Base-by-base conservation (phyloP, 2,113 vertebrate genomes). In the Terrapene triunguis region DNA sequence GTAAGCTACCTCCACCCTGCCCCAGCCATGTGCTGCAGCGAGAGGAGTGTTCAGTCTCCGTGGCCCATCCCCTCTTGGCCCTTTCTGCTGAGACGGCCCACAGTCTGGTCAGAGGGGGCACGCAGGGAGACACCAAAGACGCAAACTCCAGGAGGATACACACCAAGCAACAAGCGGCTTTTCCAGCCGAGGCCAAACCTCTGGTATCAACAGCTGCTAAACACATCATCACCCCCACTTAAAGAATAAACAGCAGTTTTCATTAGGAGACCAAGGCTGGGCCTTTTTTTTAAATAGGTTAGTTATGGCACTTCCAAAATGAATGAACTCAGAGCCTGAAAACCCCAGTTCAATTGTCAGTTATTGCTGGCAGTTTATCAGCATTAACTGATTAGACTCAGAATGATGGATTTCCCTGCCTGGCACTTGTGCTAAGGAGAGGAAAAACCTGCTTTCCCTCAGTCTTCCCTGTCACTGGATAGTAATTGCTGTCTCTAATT, bases 331-430 rank as follows among this genome's bases (percentile, higher is more conserved):
- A 29, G 57, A 87, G 97, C 97, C 90, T 93, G 87, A 69, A 92
- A 88, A 95, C 93, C 87, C 92, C 91, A 48, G 97, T 89, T 96
- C 98, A 95, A 98, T 98, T 98, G 98, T 97, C 98, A 98, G 98
- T 98, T 98, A 98, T 98, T 98, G 98, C 98, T 97, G 97, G 98
- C 98, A 98, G 98, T 98, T 98, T 98, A 98, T 98, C 98, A 98
- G 98, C 96, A 97, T 98, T 98, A 98, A 98, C 98, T 98, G 98
- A 98, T 98, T 98, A 98, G 97, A 74, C 97, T 97, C 84, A 82
- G 94, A 95, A 98, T 98, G 98, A 98, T 98, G 98, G 98, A 98
- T 98, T 95, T 94, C 94, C 93, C 97, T 98, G 98, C 98, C 98
- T 93, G 78, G 3, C 12, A 57, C 88, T 51, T 83, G 72, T 79